Evolutionary conservation across 2,113 vertebrate species (phyloP).

Genomic region (Dipodomys stephensi): DNA sequence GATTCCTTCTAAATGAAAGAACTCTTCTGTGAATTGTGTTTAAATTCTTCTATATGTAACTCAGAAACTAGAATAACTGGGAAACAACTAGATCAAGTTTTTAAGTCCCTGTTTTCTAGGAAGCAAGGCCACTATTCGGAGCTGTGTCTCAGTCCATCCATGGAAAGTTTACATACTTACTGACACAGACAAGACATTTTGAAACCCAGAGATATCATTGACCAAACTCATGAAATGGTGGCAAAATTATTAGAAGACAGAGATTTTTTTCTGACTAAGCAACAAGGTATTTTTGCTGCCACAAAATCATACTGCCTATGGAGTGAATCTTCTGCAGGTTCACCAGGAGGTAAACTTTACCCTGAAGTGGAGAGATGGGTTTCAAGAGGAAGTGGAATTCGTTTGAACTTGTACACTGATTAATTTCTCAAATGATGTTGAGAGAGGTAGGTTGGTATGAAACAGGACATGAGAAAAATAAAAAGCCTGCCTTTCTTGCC

Average conservation of each 20-base stretch:
- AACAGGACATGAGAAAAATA: neutral
- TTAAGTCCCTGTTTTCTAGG: neutral
- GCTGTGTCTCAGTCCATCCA: neutral
- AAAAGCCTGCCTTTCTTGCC: conserved; percentile 56
- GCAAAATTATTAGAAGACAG: neutral
- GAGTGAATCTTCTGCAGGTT: neutral
- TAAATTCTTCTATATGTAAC: neutral
- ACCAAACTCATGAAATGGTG: neutral
- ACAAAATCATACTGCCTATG: neutral
- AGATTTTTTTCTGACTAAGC: neutral
- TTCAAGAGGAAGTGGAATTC: neutral
- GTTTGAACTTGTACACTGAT: conserved; percentile 26
- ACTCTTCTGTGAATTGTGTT: neutral
- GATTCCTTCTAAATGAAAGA: neutral
- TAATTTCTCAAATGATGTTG: neutral
- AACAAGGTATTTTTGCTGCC: neutral
- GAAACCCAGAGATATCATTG: neutral
- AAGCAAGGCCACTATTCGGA: neutral
- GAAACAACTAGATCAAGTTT: neutral
- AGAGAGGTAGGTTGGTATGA: neutral
- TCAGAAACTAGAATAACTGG: neutral
- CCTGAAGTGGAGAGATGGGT: neutral
- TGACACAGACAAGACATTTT: neutral
- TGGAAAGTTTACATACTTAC: neutral
- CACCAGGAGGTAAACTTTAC: neutral